These are phyloP conservation scores for Drosophila willistoni DNA, from an alignment of 1,140 invertebrate genomes.

Conservation along the genomic window DNA sequence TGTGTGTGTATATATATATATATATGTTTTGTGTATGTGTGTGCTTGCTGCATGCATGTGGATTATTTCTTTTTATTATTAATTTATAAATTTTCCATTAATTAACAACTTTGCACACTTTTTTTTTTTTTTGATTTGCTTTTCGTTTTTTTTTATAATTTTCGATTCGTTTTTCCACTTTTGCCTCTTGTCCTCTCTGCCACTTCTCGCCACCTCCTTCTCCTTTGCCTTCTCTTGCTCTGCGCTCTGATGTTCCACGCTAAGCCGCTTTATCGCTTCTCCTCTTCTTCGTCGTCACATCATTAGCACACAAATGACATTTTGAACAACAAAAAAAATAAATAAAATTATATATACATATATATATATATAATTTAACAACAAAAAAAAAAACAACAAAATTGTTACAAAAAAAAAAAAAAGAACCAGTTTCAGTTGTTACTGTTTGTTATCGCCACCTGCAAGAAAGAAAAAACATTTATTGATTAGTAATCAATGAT, in stretches of 20 bases:
- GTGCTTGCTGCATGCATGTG: constrained; percentile 18
- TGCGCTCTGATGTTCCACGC: neutral
- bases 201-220: constrained; percentile 2
- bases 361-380: neutral
- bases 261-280: constrained; percentile 25
- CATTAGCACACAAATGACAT: constrained; percentile 5
- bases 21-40: neutral
- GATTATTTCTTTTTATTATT: neutral
- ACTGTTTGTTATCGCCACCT: constrained; percentile 6
- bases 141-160: constrained; percentile 16
- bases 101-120: constrained; percentile 71
- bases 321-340: constrained; percentile 10
- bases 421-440: constrained; percentile 7
- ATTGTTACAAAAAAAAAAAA: neutral
- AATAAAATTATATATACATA: neutral
- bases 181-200: neutral
- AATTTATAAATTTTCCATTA: constrained; percentile 60
- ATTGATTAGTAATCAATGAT: constrained; percentile 11
- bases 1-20: neutral
- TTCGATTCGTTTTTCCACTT: constrained; percentile 4
- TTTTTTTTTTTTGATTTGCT: constrained; percentile 39
- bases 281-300: neutral
- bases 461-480: constrained; percentile 9
- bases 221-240: constrained; percentile 3
- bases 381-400: constrained; percentile 1